Evolutionary conservation across 2,113 vertebrate genomes (phyloP), one percentile per base, ranked within the genome.

Genomic region (Alethe castanea): DNA sequence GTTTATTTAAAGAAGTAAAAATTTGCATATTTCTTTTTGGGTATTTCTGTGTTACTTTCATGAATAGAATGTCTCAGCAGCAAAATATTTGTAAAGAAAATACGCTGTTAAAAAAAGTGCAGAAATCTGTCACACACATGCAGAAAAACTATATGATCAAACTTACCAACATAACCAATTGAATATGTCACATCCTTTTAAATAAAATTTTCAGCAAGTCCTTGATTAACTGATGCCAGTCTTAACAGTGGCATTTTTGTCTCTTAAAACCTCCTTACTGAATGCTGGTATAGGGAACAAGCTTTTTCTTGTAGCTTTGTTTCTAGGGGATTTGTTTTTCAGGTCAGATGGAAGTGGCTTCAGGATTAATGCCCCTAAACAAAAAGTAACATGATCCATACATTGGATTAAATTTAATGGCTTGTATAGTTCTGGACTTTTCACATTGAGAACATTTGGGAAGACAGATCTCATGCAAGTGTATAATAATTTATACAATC

Each of bases 291-390:
- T 19, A 64, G 64, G 70, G 81, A 97, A 95, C 81, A 79, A 81
- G 77, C n/a, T 76, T 96, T 93, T 73, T 61, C 64, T 90, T 85
- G 94, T 77, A 88, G 92, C 78, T 77, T 94, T 53, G 59, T 96
- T 97, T 96, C 95, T 92, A 92, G 70, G 90, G 80, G 87, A 95
- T 96, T 97, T 97, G 88, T 97, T 97, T 97, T 92, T 90, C 81
- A 94, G 83, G 62, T 86, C 84, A 91, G 59, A 84, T 0, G 53
- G 86, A 97, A 97, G 64, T 82, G 31, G 77, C 80, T 89, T 93
- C 71, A 80, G 86, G 81, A 70, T 65, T 67, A 86, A 65, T 91
- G 74, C 28, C 42, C 3, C 0, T 86, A 86, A 88, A 82, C 54
- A 91, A 81, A 90, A 87, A 81, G 94, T 86, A 88, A 91, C 60